Evolutionary conservation across 2,888 invertebrate genomes (phyloP).

Genomic region (Acronicta psi): DNA sequence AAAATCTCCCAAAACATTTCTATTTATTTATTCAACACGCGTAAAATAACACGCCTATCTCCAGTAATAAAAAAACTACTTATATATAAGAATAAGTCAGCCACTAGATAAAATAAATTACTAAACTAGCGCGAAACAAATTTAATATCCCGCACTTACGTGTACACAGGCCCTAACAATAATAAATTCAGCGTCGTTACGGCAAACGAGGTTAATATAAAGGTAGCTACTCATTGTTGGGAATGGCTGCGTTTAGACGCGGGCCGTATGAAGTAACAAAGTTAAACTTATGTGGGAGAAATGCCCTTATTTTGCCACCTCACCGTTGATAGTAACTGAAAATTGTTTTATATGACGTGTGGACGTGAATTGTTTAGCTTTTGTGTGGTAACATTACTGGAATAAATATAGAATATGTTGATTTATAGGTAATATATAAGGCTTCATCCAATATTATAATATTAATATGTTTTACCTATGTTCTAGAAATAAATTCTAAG

Average conservation of each 20-base stretch:
- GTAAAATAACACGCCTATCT: too few relatives aligned
- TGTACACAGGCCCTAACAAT: constrained; percentile 53
- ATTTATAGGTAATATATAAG: too few relatives aligned
- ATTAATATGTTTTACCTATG: too few relatives aligned
- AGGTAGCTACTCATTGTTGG: constrained; percentile 67
- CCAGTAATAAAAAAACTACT: too few relatives aligned
- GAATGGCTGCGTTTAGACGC: constrained; percentile 64
- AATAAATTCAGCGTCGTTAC: constrained; percentile 71
- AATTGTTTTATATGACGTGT: constrained; percentile 36
- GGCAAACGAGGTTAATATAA: constrained; percentile 71
- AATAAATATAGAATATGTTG: too few relatives aligned
- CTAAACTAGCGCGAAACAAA: constrained; percentile 29
- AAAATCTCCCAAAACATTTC: too few relatives aligned
- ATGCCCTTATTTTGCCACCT: constrained; percentile 44
- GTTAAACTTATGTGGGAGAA: constrained; percentile 50
- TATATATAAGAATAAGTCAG: too few relatives aligned
- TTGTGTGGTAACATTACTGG: not conserved
- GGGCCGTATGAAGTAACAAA: constrained; percentile 47
- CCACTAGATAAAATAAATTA: constrained; percentile 4
- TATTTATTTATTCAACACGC: too few relatives aligned
- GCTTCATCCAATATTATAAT: too few relatives aligned
- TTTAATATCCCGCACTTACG: constrained; percentile 25
- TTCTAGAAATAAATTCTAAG: too few relatives aligned
- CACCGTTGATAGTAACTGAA: constrained; percentile 22
- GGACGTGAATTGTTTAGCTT: constrained; percentile 4